phyloP scores from a whole-genome alignment of 2,888 invertebrate genomes.

The Chelonus formosanus region DNA sequence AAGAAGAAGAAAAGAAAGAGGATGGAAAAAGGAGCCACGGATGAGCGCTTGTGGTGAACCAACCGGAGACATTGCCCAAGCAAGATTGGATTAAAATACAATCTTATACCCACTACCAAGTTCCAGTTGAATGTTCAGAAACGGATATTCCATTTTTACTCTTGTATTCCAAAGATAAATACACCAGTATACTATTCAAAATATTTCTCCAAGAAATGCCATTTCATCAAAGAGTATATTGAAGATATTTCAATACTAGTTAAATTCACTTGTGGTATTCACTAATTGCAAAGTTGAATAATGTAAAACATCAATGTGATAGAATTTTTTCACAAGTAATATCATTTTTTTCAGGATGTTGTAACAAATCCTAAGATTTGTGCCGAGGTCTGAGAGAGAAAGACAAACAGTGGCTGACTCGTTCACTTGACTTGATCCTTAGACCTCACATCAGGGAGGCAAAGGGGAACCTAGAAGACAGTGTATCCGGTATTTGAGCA shows the following conservation, averaged over 20 bases:
- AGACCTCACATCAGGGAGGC: conserved; percentile 31
- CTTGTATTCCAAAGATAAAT: no score
- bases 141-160: conserved; percentile 3
- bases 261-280: background rate
- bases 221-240: no score
- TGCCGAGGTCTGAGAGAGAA: conserved; percentile 17
- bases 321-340: background rate
- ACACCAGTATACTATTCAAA: no score
- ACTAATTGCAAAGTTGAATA: conserved; percentile 9
- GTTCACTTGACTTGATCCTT: background rate
- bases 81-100: conserved; percentile 28
- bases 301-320: background rate
- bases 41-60: conserved; percentile 18
- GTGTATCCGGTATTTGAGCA: conserved; percentile 63
- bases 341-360: conserved; percentile 18
- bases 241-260: no score
- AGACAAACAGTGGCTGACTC: conserved; percentile 15
- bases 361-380: conserved; percentile 27
- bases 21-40: conserved; percentile 16
- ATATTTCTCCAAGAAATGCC: no score
- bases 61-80: conserved; percentile 13
- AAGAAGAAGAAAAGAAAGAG: background rate
- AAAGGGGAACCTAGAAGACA: conserved; percentile 48
- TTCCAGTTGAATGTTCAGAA: background rate
- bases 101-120: conserved; percentile 8